Evolutionary conservation across 2,797 vertebrate species (phyloP).

Genomic region (Psittacula derbiana): DNA sequence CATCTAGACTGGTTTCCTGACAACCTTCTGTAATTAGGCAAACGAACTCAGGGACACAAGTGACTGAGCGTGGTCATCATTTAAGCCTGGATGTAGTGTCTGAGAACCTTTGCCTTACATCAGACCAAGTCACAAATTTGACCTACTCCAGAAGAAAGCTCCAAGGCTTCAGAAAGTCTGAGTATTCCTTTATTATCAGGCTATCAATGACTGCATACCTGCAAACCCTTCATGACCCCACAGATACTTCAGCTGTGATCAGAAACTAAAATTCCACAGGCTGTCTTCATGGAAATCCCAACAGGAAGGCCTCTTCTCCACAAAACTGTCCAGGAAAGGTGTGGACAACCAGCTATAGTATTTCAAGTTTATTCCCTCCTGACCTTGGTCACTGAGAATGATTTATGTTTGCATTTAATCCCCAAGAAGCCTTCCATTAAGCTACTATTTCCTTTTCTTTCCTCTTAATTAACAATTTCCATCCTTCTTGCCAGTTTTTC

Average conservation of each 20-base stretch:
- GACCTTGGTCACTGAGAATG: neutral
- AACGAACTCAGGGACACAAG: neutral
- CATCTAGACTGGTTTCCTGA: neutral
- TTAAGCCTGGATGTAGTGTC: neutral
- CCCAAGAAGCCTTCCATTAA: neutral
- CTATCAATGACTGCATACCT: neutral
- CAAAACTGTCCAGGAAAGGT: neutral
- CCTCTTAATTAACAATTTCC: neutral
- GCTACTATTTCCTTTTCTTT: neutral
- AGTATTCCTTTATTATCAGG: neutral
- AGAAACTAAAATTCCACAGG: neutral
- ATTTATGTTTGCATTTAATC: neutral
- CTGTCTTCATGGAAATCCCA: neutral
- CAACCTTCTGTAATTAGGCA: neutral
- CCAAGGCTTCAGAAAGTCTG: neutral
- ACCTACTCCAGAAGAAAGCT: neutral
- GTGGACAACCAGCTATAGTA: neutral
- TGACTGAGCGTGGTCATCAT: neutral
- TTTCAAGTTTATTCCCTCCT: neutral
- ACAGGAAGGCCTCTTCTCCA: neutral
- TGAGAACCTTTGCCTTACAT: neutral
- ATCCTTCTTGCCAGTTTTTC: neutral
- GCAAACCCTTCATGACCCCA: neutral
- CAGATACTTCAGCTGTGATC: neutral
- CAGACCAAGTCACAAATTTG: neutral